These are phyloP conservation scores for Dallia pectoralis DNA, from an alignment of 2,797 vertebrate species.

Conservation along the genomic window DNA sequence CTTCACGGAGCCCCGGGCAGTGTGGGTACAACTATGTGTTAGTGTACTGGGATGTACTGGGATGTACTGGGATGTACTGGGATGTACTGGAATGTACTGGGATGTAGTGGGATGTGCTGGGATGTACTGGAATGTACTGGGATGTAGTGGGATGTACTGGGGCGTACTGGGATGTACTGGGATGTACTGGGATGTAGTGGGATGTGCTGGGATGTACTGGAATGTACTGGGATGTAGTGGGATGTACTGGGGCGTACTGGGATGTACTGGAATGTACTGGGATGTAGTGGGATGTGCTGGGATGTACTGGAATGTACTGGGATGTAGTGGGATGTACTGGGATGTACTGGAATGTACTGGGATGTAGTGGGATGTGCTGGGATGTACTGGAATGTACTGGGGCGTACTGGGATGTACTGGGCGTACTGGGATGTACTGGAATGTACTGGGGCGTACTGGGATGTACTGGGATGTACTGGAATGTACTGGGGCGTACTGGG, in stretches of 20 bases:
- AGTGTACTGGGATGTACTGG: neutral
- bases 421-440: too few relatives aligned
- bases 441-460: neutral
- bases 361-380: too few relatives aligned
- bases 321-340: neutral
- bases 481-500: neutral
- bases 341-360: too few relatives aligned
- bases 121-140: too few relatives aligned
- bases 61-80: neutral
- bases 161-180: neutral
- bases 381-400: neutral
- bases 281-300: neutral
- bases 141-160: neutral
- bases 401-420: neutral
- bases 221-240: too few relatives aligned
- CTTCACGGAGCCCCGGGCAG: conserved; percentile 73
- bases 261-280: neutral
- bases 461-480: too few relatives aligned
- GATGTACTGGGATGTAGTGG: neutral
- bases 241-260: neutral
- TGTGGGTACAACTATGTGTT: conserved; percentile 62
- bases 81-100: neutral
- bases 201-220: too few relatives aligned
- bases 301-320: neutral
- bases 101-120: neutral